Conservation (phyloP, 2,113 vertebrate species). For the Nanger granti region DNA sequence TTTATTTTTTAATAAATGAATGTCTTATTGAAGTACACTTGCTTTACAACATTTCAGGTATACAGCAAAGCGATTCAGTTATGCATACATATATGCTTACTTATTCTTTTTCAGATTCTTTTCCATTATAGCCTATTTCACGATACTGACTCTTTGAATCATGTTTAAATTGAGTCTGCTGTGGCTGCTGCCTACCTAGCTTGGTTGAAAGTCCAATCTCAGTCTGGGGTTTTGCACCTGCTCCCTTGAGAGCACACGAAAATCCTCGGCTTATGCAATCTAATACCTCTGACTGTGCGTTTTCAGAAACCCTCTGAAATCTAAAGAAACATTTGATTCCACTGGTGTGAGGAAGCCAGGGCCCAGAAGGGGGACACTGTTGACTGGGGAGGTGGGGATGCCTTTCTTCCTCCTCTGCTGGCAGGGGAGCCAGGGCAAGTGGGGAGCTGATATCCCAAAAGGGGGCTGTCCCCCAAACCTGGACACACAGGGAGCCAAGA, state of each 20-base stretch:
- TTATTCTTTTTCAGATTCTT: background rate
- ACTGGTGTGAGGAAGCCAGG: background rate
- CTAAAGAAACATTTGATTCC: background rate
- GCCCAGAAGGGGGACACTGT: background rate
- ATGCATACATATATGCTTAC: background rate
- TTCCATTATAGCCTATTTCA: background rate
- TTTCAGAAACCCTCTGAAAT: conserved; percentile 40
- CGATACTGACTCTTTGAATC: background rate
- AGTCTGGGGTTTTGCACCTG: background rate
- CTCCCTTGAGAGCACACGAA: background rate
- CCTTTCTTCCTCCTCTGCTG: background rate
- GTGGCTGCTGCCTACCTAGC: background rate
- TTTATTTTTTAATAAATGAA: background rate
- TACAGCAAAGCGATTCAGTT: background rate
- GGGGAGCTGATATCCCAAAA: accelerated
- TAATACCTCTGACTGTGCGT: background rate
- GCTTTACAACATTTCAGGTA: background rate
- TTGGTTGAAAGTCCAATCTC: background rate
- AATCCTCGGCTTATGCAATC: conserved; percentile 42
- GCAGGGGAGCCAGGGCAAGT: accelerated
- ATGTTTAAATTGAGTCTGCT: background rate
- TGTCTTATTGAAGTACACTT: background rate
- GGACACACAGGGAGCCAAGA: accelerated
- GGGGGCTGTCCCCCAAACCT: background rate
- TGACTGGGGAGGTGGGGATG: accelerated